These are phyloP conservation scores for Sminthurides aquaticus DNA, from an alignment of 2,888 invertebrate genomes.

Conservation along the genomic window DNA sequence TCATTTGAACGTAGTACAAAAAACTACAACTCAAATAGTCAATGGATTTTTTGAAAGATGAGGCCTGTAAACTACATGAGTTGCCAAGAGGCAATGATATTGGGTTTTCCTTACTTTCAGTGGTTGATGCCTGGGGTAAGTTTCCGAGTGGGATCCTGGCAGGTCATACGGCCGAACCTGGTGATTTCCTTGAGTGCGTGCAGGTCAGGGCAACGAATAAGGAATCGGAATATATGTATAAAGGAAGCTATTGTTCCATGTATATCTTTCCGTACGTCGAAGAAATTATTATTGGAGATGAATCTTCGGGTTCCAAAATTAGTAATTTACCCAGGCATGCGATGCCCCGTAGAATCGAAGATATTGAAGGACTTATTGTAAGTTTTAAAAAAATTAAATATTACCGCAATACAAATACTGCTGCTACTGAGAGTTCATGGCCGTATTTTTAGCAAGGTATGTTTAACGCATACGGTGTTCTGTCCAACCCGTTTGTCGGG, in stretches of 20 bases:
- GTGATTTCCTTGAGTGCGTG: conserved; percentile 12
- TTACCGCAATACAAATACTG: no score
- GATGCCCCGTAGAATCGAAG: neutral
- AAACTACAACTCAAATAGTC: no score
- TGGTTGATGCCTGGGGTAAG: conserved; percentile 18
- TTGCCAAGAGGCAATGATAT: neutral
- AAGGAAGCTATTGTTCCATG: conserved; percentile 9
- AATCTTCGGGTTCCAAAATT: neutral
- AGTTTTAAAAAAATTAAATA: neutral
- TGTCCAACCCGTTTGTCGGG: neutral
- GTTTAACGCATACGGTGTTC: neutral
- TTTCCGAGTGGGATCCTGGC: conserved; percentile 7
- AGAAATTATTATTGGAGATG: neutral
- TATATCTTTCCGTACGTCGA: neutral
- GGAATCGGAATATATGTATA: neutral
- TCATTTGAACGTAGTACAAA: no score
- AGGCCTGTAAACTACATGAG: neutral
- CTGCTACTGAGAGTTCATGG: no score
- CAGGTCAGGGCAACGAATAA: neutral
- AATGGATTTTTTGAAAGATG: no score
- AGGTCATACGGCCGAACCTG: conserved; percentile 8
- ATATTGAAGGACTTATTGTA: neutral
- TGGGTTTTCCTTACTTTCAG: neutral
- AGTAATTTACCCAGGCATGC: neutral
- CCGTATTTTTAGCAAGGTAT: neutral